A percentile compares a stretch with the other conserved stretches of the same genome.
Conservation (phyloP, 2,888 invertebrate species). For the Tetragnatha montana region DNA sequence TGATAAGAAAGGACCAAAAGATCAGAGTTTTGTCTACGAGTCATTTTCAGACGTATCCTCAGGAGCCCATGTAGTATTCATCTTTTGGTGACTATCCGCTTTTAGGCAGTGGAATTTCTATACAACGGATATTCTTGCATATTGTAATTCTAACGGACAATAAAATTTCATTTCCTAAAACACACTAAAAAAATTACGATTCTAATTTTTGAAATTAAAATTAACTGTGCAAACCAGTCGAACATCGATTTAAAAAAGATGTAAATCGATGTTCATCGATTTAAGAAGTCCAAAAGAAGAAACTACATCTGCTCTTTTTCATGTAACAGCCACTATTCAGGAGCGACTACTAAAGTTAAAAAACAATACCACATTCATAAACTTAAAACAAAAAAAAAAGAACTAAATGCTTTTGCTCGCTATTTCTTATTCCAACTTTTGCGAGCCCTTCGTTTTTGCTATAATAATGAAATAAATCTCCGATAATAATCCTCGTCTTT, state of each 20-base stretch:
- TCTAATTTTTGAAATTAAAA: too few relatives aligned
- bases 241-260: not conserved
- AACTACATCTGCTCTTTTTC: not conserved
- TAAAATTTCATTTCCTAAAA: too few relatives aligned
- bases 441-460: constrained; percentile 57
- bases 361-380: not conserved
- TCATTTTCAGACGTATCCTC: not conserved
- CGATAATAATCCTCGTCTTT: constrained; percentile 63
- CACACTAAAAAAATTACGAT: too few relatives aligned
- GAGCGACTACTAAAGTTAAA: constrained; percentile 5
- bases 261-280: too few relatives aligned
- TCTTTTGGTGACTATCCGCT: not conserved
- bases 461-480: constrained; percentile 44
- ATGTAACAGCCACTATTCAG: constrained; percentile 4
- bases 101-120: too few relatives aligned
- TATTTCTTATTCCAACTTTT: constrained; percentile 45
- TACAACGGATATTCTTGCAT: too few relatives aligned
- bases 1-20: not conserved
- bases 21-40: not conserved
- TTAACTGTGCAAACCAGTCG: too few relatives aligned
- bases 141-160: too few relatives aligned
- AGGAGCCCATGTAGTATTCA: not conserved
- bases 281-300: not conserved
- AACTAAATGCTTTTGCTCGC: constrained; percentile 47
- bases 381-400: constrained; percentile 28